phyloP scores from a whole-genome alignment of 2,797 vertebrate genomes.

The Xenopus petersii region DNA sequence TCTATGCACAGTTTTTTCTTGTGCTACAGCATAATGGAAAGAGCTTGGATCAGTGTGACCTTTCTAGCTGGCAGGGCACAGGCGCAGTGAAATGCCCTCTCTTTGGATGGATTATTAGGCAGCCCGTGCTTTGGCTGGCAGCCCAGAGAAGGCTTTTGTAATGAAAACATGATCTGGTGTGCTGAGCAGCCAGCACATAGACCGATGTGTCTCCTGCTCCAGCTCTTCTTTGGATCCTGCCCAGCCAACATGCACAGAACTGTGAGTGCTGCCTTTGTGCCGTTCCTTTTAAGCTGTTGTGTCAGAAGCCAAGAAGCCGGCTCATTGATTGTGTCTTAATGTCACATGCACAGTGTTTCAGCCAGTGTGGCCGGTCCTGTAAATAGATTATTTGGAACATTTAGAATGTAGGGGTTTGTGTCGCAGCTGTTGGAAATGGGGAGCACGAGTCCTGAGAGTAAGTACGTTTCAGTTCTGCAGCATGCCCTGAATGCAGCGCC shows the following conservation, averaged over 20 bases:
- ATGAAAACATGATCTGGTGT: slow-evolving; percentile 94
- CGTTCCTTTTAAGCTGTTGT: slow-evolving; percentile 51
- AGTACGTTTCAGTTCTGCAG: too few relatives aligned
- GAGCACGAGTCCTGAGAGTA: too few relatives aligned
- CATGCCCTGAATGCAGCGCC: too few relatives aligned
- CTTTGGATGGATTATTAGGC: slow-evolving; percentile 61
- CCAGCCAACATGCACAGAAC: slow-evolving; percentile 79
- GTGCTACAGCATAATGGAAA: neutral
- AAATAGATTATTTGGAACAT: too few relatives aligned
- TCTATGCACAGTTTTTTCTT: too few relatives aligned
- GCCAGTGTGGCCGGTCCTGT: too few relatives aligned
- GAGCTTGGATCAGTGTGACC: neutral
- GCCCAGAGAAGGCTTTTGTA: slow-evolving; percentile 91
- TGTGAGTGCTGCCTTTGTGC: slow-evolving; percentile 79
- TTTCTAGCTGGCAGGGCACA: slow-evolving; percentile 1
- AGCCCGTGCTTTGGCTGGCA: slow-evolving; percentile 78
- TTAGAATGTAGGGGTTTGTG: too few relatives aligned
- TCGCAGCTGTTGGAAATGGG: slow-evolving; percentile 8
- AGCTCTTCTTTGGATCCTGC: slow-evolving; percentile 80
- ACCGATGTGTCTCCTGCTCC: slow-evolving; percentile 72
- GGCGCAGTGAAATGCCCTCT: slow-evolving; percentile 47
- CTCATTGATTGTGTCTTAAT: neutral
- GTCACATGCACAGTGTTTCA: neutral
- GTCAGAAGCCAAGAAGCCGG: slow-evolving; percentile 19
- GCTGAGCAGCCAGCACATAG: slow-evolving; percentile 79